These are phyloP conservation scores for Theropithecus gelada DNA, from an alignment of 2,113 vertebrate species.

Conservation along the genomic window DNA sequence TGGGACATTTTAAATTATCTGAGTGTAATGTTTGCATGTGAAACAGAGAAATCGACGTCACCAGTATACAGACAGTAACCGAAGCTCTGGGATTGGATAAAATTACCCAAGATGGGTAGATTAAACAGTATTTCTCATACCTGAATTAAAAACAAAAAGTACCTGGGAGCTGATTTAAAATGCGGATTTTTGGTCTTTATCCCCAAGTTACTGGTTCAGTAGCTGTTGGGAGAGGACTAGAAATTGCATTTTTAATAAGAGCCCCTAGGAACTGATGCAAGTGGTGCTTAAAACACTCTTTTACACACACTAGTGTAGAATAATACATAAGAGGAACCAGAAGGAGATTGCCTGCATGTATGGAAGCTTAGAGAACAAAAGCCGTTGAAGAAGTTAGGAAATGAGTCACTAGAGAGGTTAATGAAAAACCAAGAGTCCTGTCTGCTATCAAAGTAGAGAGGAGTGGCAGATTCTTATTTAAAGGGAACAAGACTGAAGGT, in stretches of 20 bases:
- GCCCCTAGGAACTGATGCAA: not conserved
- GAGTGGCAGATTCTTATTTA: not conserved
- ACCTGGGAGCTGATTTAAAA: not conserved
- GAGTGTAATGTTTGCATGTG: not conserved
- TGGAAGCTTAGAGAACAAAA: not conserved
- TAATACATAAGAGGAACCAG: not conserved
- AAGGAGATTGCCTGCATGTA: not conserved
- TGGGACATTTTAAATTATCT: not conserved
- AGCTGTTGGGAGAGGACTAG: not conserved
- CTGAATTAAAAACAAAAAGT: not conserved
- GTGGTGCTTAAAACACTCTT: not conserved
- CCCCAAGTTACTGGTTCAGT: not conserved
- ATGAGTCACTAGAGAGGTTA: not conserved
- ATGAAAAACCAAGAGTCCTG: not conserved
- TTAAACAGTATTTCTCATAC: not conserved
- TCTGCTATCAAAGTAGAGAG: not conserved
- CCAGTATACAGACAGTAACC: not conserved
- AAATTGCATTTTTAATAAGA: not conserved
- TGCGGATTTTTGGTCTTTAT: not conserved
- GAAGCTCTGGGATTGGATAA: not conserved
- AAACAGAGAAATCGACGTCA: not conserved
- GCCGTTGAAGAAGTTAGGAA: not conserved
- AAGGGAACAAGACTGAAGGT: not conserved
- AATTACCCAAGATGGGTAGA: not conserved
- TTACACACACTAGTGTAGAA: not conserved